Evolutionary conservation across 2,888 invertebrate genomes (phyloP).

Genomic region (Venusia cambrica): DNA sequence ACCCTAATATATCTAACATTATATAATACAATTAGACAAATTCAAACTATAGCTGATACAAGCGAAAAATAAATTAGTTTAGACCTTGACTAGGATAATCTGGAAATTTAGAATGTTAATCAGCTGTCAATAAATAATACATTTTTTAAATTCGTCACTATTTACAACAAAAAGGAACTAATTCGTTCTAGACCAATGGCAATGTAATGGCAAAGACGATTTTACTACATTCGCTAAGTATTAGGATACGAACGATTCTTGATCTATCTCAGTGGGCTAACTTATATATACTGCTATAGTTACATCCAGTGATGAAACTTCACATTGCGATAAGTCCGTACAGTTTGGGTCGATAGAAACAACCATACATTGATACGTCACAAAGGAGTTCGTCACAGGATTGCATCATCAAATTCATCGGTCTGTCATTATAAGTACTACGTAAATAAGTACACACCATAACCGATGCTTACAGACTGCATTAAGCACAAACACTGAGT

Average conservation of each 20-base stretch:
- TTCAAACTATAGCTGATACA: slow-evolving; percentile 57
- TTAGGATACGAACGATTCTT: slow-evolving; percentile 55
- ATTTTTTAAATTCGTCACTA: slow-evolving; percentile 74
- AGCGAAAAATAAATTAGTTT: slow-evolving; percentile 70
- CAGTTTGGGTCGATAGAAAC: no score
- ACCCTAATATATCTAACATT: slow-evolving; percentile 57
- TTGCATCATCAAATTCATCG: slow-evolving; percentile 2
- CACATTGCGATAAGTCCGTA: neutral
- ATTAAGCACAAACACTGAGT: slow-evolving; percentile 41
- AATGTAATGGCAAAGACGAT: slow-evolving; percentile 76
- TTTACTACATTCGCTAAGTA: slow-evolving; percentile 57
- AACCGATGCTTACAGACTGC: slow-evolving; percentile 8
- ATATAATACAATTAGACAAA: slow-evolving; percentile 59
- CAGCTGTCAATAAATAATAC: slow-evolving; percentile 69
- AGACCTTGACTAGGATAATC: slow-evolving; percentile 77
- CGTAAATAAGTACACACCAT: slow-evolving; percentile 19
- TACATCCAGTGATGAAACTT: slow-evolving; percentile 5
- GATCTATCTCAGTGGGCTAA: slow-evolving; percentile 41
- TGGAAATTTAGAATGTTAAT: slow-evolving; percentile 67
- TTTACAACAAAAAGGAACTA: slow-evolving; percentile 78
- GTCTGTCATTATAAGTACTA: no score
- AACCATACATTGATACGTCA: no score
- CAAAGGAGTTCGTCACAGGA: no score
- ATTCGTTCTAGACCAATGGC: slow-evolving; percentile 77
- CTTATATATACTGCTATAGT: slow-evolving; percentile 34